phyloP scores from a whole-genome alignment of 2,888 invertebrate genomes.

The Toxonevra muliebris region DNA sequence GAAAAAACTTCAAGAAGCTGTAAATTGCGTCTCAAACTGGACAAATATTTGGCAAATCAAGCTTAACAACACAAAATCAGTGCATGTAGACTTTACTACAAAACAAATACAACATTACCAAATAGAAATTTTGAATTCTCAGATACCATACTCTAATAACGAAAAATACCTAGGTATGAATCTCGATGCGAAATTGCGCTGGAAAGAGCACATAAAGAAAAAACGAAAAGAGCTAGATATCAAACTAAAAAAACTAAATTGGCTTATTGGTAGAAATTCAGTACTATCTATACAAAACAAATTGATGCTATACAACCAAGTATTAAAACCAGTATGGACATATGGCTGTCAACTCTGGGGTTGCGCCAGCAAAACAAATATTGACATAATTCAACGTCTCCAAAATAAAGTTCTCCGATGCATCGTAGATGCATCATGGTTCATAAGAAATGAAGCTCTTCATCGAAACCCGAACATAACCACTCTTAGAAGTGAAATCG shows the following conservation, averaged over 20 bases:
- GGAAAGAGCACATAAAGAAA: background rate
- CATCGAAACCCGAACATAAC: conserved; percentile 13
- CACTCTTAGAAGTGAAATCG: conserved; percentile 9
- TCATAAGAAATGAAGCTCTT: background rate
- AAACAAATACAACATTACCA: too few relatives aligned
- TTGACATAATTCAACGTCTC: conserved; percentile 20
- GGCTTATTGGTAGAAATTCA: conserved; percentile 6
- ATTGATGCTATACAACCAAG: conserved; percentile 24
- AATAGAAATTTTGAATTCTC: too few relatives aligned
- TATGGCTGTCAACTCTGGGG: conserved; percentile 37
- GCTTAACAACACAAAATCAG: too few relatives aligned
- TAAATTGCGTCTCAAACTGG: too few relatives aligned
- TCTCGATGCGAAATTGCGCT: conserved; percentile 4
- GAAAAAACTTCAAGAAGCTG: too few relatives aligned
- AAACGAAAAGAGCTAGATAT: conserved; percentile 3
- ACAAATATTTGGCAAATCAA: too few relatives aligned
- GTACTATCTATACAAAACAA: conserved; percentile 25
- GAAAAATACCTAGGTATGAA: too few relatives aligned
- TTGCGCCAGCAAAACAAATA: conserved; percentile 28
- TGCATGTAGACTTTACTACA: too few relatives aligned
- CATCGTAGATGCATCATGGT: conserved; percentile 25
- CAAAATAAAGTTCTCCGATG: conserved; percentile 24
- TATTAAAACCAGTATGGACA: conserved; percentile 32
- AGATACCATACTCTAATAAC: too few relatives aligned
- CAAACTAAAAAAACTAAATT: conserved; percentile 1